Evolutionary conservation across 2,888 invertebrate species (phyloP), one percentile per base, ranked within the genome.

Genomic region (Eristalis tenax): DNA sequence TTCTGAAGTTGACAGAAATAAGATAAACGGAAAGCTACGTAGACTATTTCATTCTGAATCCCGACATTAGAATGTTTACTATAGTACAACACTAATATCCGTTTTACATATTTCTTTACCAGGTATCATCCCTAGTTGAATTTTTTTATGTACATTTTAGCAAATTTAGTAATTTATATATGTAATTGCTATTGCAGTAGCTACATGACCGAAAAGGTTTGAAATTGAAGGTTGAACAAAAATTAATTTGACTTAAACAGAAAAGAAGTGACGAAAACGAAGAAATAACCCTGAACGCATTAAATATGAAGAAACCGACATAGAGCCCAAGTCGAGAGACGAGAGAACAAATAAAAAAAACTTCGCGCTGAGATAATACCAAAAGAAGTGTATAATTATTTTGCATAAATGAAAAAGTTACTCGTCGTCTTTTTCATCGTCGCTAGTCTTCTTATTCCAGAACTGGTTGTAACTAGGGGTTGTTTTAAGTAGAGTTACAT

Each of bases 331-430:
- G 43, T 23, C 13, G 56, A 57, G 80, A 82, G 71, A 85, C 73
- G 61, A 59, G 61, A 61, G 65, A 50, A 56, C 56, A 68, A 35
- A 56, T 61, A 63, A 59, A 73, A 78, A 83, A 71, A 78, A 35
- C 50, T 4, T 68, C 68, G 43, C 68, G 22, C 63, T 71, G 76
- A 73, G 77, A 85, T 82, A 85, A 85, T 85, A 81, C 81, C 63
- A 57, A 81, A 69, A 71, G 82, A 82, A 85, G 66, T 85, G 82
- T 82, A 82, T 85, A 85, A 85, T 85, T 85, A 85, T 85, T 82
- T 82, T 77, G 82, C 85, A 85, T 82, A 85, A 85, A 85, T 82
- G 85, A 57, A 85, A 85, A 85, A 85, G 81, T 85, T 85, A 73
- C 77, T 85, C 85, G 73, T 85, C 80, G 76, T 68, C 81, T 71